These are phyloP conservation scores for Phoenoteleia sp. DNA, from an alignment of 2,888 invertebrate species.

Conservation along the genomic window DNA sequence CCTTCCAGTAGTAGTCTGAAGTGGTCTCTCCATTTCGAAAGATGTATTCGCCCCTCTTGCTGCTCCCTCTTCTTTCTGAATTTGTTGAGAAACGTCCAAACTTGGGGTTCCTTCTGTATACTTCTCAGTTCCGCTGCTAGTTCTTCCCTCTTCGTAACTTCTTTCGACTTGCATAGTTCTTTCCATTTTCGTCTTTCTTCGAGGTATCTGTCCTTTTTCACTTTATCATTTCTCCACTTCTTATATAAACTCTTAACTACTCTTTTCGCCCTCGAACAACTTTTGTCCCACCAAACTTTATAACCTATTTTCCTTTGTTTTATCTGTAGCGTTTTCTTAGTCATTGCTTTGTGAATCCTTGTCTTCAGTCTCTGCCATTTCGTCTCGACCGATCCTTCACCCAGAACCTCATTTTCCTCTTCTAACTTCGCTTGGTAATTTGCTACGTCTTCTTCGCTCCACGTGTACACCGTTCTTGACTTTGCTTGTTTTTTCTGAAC, in stretches of 20 bases:
- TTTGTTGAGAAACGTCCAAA: conserved; percentile 14
- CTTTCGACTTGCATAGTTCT: too few species aligned
- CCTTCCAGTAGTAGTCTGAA: too few species aligned
- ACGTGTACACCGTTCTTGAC: not conserved
- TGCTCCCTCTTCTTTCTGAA: conserved; percentile 6
- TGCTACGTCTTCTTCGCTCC: conserved; percentile 38
- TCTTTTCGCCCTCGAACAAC: not conserved
- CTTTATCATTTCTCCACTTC: not conserved
- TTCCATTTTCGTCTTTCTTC: not conserved
- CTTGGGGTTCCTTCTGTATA: not conserved
- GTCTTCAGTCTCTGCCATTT: too few species aligned
- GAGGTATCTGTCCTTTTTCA: not conserved
- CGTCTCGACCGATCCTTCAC: too few species aligned
- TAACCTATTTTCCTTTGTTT: not conserved
- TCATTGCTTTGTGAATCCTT: not conserved
- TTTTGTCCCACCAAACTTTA: not conserved
- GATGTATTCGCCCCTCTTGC: conserved; percentile 36
- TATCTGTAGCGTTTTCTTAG: not conserved
- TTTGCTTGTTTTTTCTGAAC: not conserved
- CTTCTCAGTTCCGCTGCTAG: not conserved
- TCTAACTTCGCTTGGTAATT: not conserved
- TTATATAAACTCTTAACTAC: not conserved
- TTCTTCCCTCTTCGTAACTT: not conserved
- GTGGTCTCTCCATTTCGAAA: too few species aligned
- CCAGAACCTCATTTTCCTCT: not conserved